A percentile compares a stretch with the other conserved stretches of the same genome.
phyloP scores from a whole-genome alignment of 2,113 vertebrate species.

The Acrocephalus kingi region DNA sequence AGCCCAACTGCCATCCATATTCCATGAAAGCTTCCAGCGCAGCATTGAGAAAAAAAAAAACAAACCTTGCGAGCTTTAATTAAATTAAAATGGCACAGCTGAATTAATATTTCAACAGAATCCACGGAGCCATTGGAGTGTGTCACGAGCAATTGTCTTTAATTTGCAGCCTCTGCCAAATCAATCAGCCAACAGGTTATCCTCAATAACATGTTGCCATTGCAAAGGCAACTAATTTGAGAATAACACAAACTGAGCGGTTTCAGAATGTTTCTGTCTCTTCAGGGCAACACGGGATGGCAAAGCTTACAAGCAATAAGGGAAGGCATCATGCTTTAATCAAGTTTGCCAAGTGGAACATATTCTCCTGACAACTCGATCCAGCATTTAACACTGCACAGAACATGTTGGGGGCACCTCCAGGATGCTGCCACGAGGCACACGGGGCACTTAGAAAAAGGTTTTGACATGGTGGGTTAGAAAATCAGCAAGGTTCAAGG shows the following conservation, averaged over 20 bases:
- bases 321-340: conserved; percentile 13
- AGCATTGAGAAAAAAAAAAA: background rate
- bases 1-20: conserved; percentile 6
- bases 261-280: conserved; percentile 49
- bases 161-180: conserved; percentile 41
- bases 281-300: conserved; percentile 21
- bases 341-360: conserved; percentile 39
- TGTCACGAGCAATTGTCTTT: conserved; percentile 58
- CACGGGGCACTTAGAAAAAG: background rate
- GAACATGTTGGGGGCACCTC: background rate
- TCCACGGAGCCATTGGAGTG: conserved; percentile 21
- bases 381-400: background rate
- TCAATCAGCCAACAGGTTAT: conserved; percentile 54
- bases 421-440: background rate
- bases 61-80: conserved; percentile 2
- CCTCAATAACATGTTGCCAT: conserved; percentile 16
- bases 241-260: conserved; percentile 44
- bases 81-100: conserved; percentile 63
- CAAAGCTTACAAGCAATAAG: conserved; percentile 10
- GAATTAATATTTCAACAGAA: conserved; percentile 65
- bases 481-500: background rate
- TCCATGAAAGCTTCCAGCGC: conserved; percentile 30
- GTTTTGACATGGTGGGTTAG: background rate
- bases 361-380: conserved; percentile 17
- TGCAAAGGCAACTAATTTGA: conserved; percentile 49